These are phyloP conservation scores for Manduca sexta DNA, from an alignment of 1,140 invertebrate species.

Conservation along the genomic window DNA sequence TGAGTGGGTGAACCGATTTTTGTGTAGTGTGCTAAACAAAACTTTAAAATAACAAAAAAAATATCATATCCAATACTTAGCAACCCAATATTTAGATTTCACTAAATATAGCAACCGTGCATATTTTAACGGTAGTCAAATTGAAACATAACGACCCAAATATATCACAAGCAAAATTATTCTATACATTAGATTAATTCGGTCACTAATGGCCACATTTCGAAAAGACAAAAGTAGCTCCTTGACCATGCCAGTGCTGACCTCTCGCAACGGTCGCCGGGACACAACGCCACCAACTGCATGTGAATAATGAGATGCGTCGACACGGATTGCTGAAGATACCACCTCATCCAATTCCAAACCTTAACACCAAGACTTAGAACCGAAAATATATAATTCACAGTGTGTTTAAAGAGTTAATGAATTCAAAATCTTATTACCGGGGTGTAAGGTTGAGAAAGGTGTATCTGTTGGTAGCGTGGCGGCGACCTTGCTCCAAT, in stretches of 20 bases:
- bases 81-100: too few species aligned
- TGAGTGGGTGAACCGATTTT: too few species aligned
- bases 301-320: conserved; percentile 11
- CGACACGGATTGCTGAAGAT: conserved; percentile 2
- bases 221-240: conserved; percentile 4
- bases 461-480: neutral
- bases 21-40: too few species aligned
- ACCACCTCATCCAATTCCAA: neutral
- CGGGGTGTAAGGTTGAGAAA: neutral
- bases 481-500: conserved; percentile 44
- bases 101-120: too few species aligned
- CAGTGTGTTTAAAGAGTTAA: too few species aligned
- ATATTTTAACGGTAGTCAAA: too few species aligned
- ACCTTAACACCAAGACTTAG: conserved; percentile 6
- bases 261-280: conserved; percentile 8
- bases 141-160: too few species aligned
- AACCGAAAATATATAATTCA: conserved; percentile 1
- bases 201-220: too few species aligned
- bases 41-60: too few species aligned
- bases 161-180: too few species aligned
- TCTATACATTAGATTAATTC: too few species aligned
- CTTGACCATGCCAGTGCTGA: conserved; percentile 12
- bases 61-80: too few species aligned
- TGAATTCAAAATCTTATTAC: neutral
- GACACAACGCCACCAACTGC: conserved; percentile 7